Evolutionary conservation across 35 echinoderm and acorn worm genomes (phyloP).

Genomic region (Diadema setosum): DNA sequence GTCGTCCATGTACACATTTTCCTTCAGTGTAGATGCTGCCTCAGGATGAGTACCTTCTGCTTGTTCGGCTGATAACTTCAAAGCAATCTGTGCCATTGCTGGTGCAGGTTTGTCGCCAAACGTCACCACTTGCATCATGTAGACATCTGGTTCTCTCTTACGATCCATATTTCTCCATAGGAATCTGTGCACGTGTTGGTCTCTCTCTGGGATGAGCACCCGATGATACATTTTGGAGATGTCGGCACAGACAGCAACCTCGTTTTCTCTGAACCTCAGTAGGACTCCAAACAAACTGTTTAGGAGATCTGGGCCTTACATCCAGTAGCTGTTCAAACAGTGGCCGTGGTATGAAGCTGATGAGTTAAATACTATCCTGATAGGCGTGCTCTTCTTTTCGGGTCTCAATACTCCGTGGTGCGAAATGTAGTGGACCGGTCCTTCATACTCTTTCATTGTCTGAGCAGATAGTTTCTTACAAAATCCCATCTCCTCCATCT

Average conservation of each 20-base stretch:
- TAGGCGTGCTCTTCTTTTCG: slow-evolving; percentile 62
- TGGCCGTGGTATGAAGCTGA: slow-evolving; percentile 64
- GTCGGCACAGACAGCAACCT: slow-evolving; percentile 56
- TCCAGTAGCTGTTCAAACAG: slow-evolving; percentile 61
- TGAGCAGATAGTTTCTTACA: slow-evolving; percentile 59
- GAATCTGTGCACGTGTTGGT: slow-evolving; percentile 31
- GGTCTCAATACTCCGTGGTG: slow-evolving; percentile 49
- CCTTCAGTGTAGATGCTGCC: neutral
- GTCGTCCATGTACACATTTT: slow-evolving; percentile 10
- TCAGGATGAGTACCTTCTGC: neutral
- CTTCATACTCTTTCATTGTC: slow-evolving; percentile 30
- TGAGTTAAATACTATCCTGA: slow-evolving; percentile 71
- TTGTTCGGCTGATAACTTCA: slow-evolving; percentile 11
- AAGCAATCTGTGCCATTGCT: slow-evolving; percentile 59
- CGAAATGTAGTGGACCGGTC: slow-evolving; percentile 64
- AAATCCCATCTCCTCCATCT: slow-evolving; percentile 76
- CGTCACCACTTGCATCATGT: slow-evolving; percentile 5
- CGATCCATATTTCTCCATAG: neutral
- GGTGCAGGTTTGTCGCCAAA: slow-evolving; percentile 75
- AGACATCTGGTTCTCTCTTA: slow-evolving; percentile 7
- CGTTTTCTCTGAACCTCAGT: slow-evolving; percentile 57
- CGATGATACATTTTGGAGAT: slow-evolving; percentile 72
- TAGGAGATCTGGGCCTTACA: slow-evolving; percentile 59
- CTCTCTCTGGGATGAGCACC: neutral
- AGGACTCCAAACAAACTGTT: slow-evolving; percentile 56